Base-by-base conservation (phyloP, 2,888 invertebrate genomes). In the Acronicta aceris region DNA sequence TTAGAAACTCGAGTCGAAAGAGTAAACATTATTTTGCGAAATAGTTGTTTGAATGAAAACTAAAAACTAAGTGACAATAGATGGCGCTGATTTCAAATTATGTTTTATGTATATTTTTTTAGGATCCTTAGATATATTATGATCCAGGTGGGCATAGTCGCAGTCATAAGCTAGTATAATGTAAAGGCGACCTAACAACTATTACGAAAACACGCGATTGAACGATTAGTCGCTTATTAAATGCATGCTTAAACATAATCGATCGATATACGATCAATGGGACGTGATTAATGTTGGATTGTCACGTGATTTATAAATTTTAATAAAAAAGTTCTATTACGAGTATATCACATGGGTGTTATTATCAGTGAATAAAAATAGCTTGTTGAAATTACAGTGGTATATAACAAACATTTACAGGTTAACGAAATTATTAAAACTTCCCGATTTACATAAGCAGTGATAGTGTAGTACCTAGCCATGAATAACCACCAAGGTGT, bases 171-270 rank as follows among this genome's bases (percentile, higher is more conserved):
- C 33, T 73, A 74, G 71, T 81, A 82, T 79, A 78, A 81, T 79
- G 78, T 83, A 80, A 84, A 86, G 79, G 78, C 78, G 79, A 82
- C 76, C 74, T 71, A 75, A 79, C 72, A 80, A 81, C 81, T 80
- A 81, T 82, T 79, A 81, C 77, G 79, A 70, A 62, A 74, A 72
- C 90, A 91, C 90, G 91, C 91, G 77, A 91, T 81, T 60, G 69
- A 74, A 81, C 89, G 85, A 90, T 91, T 91, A 89, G 86, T 83
- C 77, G 78, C 81, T 87, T 87, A 88, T 89, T 87, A 89, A 89
- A 89, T 83, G 84, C 85, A 84, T 88, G 86, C 86, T 87, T 88
- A 86, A 90, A 83, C 80, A 78, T 81, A 87, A 86, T 88, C 89
- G 87, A 90, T 89, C 81, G 82, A 81, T 84, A 62, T 78, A 79